phyloP scores from a whole-genome alignment of 2,797 vertebrate species.

The Coregonus sp. region DNA sequence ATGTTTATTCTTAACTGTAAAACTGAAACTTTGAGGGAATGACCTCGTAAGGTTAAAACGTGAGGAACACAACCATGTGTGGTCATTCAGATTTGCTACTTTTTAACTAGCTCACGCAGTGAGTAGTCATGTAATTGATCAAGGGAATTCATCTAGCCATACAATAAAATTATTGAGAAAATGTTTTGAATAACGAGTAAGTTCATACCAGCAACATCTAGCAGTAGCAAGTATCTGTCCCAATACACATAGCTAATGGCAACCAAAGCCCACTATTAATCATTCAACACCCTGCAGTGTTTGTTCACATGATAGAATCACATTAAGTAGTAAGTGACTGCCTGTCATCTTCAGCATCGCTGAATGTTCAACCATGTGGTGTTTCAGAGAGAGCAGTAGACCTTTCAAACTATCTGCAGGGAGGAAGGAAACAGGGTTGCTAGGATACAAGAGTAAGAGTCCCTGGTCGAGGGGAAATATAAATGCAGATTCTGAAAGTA shows the following conservation, averaged over 20 bases:
- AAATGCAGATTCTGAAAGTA: not conserved
- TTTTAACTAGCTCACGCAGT: constrained; percentile 45
- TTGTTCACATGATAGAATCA: not conserved
- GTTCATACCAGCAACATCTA: too few species aligned
- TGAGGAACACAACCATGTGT: constrained; percentile 34
- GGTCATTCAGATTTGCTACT: constrained; percentile 60
- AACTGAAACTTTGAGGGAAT: not conserved
- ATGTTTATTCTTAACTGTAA: constrained; percentile 26
- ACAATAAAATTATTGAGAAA: constrained; percentile 74
- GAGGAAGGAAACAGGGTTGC: not conserved
- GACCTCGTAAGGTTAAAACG: constrained; percentile 11
- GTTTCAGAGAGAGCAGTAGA: not conserved
- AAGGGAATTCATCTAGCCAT: constrained; percentile 45
- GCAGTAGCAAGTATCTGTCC: too few species aligned
- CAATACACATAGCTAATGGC: not conserved
- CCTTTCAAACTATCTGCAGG: not conserved
- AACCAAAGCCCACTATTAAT: not conserved
- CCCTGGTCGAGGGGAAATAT: constrained; percentile 12
- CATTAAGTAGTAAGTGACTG: not conserved
- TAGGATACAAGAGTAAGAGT: not conserved
- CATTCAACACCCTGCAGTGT: not conserved
- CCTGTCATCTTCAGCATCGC: not conserved
- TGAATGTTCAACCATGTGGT: not conserved
- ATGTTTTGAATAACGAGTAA: not conserved
- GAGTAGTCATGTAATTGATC: constrained; percentile 56